Evolutionary conservation across 2,113 vertebrate species (phyloP), one percentile per base, ranked within the genome.

Genomic region (Nothobranchius kuhntae): DNA sequence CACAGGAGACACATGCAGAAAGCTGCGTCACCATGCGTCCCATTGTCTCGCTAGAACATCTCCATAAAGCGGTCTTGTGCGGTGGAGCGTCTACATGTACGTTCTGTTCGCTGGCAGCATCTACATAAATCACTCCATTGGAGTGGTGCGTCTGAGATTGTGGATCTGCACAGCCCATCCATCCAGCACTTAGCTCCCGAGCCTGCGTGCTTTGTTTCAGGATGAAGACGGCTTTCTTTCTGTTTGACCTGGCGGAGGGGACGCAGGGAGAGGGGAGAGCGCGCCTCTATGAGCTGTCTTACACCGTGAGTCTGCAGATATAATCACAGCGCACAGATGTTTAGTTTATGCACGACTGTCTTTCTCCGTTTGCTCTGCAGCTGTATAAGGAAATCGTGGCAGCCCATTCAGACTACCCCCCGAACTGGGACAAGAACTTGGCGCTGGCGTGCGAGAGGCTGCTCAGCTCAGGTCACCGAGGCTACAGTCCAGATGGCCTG

Each of bases 361-460:
- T 75, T 42, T 77, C 35, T 80, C 26, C 68, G 40, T 75, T 54
- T 78, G 53, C 38, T 35, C 45, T 14, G 68, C 86, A 99, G 96
- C 89, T 93, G 0, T 99, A 99, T 90, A 95, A 93, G 89, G 95
- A 96, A 75, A 93, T 98, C 68, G 93, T 97, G 68, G 91, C 69
- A 80, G 84, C 84, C 21, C 87, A 93, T 78, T 86, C 93, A 52
- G 71, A 91, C 71, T 95, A 98, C 85, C 98, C 98, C 0, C 88
- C 94, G 67, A 99, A 97, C 77, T 99, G 98, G 97, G 95, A 99
- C 93, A 99, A 98, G 85, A 99, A 99, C 92, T 94, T 96, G 1
- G 98, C 96, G 14, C 93, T 99, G 12, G 95, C 95, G 55, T 96
- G 97, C 0, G 96, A 99, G 91, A 91, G 95, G 82, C 90, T 98